Evolutionary conservation across 1,140 invertebrate genomes (phyloP).

Genomic region (Cotesia vestalis): DNA sequence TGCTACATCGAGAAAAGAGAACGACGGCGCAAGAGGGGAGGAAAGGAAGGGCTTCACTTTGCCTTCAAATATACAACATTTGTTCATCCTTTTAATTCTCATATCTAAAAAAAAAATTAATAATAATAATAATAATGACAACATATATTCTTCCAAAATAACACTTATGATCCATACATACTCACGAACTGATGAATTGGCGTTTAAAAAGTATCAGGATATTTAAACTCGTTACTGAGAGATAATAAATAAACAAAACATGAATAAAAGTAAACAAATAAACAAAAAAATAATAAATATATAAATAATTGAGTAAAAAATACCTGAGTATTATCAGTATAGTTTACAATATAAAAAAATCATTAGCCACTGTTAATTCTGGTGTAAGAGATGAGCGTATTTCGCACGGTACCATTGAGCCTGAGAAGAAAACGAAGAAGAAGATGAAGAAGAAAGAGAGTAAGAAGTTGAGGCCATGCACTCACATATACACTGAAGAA

Average conservation of each 20-base stretch:
- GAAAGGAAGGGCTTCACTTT: background rate
- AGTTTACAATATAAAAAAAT: background rate
- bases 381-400: slow-evolving; percentile 8
- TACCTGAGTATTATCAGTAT: background rate
- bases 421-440: slow-evolving; percentile 7
- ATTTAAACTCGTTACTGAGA: too few species aligned
- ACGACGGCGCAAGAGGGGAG: background rate
- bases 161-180: too few species aligned
- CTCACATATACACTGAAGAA: slow-evolving; percentile 17
- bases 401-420: slow-evolving; percentile 16
- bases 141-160: too few species aligned
- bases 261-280: too few species aligned
- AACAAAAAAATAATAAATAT: too few species aligned
- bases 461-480: slow-evolving; percentile 11
- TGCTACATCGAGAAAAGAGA: slow-evolving; percentile 24
- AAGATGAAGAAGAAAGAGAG: background rate
- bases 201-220: too few species aligned
- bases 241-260: too few species aligned
- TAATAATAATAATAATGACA: too few species aligned
- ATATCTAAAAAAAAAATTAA: background rate
- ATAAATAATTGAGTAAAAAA: background rate
- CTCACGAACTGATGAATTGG: too few species aligned
- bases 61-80: background rate
- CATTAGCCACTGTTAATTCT: background rate
- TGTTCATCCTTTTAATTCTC: background rate